Base-by-base conservation (phyloP, 2,797 vertebrate genomes). In the Danio tinwini region DNA sequence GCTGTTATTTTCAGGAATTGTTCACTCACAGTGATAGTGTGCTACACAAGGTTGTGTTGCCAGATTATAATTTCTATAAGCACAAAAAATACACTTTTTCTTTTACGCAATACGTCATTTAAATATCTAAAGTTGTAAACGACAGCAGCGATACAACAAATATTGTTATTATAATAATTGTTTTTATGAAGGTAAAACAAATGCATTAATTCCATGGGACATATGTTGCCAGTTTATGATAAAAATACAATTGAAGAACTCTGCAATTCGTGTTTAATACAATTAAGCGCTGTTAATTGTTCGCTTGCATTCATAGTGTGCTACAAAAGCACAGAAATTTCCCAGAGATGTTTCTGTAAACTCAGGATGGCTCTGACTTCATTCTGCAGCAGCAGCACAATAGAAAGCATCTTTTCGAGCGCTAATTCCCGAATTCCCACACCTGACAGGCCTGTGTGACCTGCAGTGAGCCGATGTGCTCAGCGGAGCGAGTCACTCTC, bases 401-500 rank as follows among this genome's bases (percentile, higher is more conserved):
- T 45, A 21, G 70, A 44, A 72, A 73, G 19, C 40, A 16, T 45
- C 17, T 29, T 45, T 29, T 45, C 21, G 3, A 2, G 40, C 40
- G 17, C 42, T 11, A 42, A 7, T 42, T 42, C 42, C 62, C 56
- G 17, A 59, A n/a, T 5, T 29, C 29, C 29, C 14, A 40, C 70
- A n/a, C 55, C 70, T 73, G 70, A 73, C 42, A n/a, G 55, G 13
- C 9, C 70, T 73, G 53, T 47, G 44, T 44, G 52, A 52, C 44
- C 64, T 64, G 19, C 65, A 3, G 49, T 73, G 70, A n/a, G 40
- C 19, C 29, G 53, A 58, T 59, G 70, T 29, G 70, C 55, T 73
- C 70, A 11, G 70, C 40, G 44, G 70, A 73, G 70, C 70, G 14
- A 58, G 10, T 59, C 40, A 10, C 50, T 12, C 74, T 64, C 39